Percentiles rank a stretch among this genome's conserved stretches.
Conservation (phyloP, 1,140 invertebrate genomes). For the Polypedilum vanderplanki region DNA sequence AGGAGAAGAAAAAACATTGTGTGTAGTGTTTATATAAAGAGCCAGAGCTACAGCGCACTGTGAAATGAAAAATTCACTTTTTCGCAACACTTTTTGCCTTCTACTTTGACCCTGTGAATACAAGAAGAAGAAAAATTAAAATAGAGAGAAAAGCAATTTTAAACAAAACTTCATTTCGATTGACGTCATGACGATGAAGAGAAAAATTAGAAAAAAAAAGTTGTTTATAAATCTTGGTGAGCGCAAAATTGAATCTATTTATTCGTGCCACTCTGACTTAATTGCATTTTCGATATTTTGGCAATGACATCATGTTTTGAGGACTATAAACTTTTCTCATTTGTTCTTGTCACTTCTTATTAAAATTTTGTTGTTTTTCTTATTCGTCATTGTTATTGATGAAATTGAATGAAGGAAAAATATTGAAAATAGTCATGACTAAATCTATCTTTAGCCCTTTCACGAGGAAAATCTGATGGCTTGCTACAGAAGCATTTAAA, state of each 20-base stretch:
- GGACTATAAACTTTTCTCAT: background rate
- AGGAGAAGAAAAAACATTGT: background rate
- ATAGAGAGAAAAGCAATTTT: no score
- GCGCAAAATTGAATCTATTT: background rate
- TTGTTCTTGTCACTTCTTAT: background rate
- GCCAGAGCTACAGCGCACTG: background rate
- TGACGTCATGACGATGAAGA: background rate
- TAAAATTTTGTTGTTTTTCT: background rate
- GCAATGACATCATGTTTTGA: no score
- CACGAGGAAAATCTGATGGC: no score
- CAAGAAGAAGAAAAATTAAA: no score
- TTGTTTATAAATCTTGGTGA: background rate
- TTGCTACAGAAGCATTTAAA: no score
- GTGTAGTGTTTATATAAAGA: background rate
- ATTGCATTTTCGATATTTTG: background rate
- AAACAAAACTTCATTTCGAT: slow-evolving; percentile 10
- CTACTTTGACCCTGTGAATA: slow-evolving; percentile 4
- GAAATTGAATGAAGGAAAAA: no score
- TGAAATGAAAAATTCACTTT: background rate
- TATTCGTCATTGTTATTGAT: no score
- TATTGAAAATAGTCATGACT: no score
- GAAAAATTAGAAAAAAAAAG: background rate
- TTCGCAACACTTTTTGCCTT: slow-evolving; percentile 1
- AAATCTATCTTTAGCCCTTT: no score
- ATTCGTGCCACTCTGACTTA: background rate